Conservation (phyloP, 2,888 invertebrate genomes). For the Rotaria sp. region DNA sequence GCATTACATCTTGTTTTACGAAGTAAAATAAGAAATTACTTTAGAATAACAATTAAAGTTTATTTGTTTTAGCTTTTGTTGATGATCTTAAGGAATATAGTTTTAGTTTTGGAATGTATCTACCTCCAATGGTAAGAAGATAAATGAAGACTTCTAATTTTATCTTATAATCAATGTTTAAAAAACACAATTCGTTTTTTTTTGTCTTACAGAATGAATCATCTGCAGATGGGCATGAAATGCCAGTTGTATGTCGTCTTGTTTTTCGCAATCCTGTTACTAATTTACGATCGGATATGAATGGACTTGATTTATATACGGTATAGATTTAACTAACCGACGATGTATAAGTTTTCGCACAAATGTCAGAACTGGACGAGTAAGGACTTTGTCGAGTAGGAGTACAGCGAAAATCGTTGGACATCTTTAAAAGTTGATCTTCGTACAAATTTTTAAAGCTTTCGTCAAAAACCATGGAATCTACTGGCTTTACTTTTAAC, state of each 20-base stretch:
- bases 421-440: too few species aligned
- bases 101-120: slow-evolving; percentile 39
- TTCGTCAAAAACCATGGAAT: too few species aligned
- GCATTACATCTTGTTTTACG: not conserved
- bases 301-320: slow-evolving; percentile 36
- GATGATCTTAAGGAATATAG: slow-evolving; percentile 37
- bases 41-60: not conserved
- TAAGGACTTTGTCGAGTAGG: too few species aligned
- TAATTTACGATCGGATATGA: slow-evolving; percentile 37
- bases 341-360: too few species aligned
- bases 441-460: too few species aligned
- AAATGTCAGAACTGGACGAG: too few species aligned
- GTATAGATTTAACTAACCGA: not conserved
- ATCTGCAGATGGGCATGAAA: not conserved
- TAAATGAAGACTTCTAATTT: not conserved
- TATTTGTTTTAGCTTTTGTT: slow-evolving; percentile 33
- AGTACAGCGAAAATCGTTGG: too few species aligned
- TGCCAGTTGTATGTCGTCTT: slow-evolving; percentile 28
- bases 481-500: too few species aligned
- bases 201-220: not conserved
- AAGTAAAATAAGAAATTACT: not conserved
- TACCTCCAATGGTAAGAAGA: slow-evolving; percentile 20
- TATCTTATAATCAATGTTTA: not conserved
- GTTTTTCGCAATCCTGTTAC: slow-evolving; percentile 35
- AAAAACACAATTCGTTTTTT: not conserved